Conservation (phyloP, 1,140 invertebrate genomes). For the Drosophila littoralis region DNA sequence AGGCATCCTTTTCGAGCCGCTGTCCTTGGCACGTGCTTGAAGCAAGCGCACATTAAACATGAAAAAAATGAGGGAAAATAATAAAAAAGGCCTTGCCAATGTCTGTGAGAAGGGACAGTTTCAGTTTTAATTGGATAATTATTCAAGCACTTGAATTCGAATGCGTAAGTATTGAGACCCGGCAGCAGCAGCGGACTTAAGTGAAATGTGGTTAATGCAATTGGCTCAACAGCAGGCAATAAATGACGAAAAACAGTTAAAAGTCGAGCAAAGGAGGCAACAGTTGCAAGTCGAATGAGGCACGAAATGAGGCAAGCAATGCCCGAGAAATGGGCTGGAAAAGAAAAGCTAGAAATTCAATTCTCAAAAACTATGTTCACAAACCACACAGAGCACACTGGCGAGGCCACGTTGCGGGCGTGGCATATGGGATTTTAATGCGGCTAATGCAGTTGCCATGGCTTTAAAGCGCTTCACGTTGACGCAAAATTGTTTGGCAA, state of each 20-base stretch:
- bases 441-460: conserved; percentile 12
- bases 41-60: conserved; percentile 13
- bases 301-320: neutral
- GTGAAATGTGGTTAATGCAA: conserved; percentile 29
- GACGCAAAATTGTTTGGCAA: conserved; percentile 58
- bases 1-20: conserved; percentile 26
- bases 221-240: conserved; percentile 16
- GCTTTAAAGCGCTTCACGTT: conserved; percentile 19
- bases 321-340: neutral
- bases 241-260: conserved; percentile 30
- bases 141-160: conserved; percentile 67
- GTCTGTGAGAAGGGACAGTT: conserved; percentile 41
- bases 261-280: neutral
- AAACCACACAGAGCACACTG: neutral
- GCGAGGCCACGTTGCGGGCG: conserved; percentile 4
- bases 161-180: conserved; percentile 42
- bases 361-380: neutral
- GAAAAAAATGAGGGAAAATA: neutral
- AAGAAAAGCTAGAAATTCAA: neutral
- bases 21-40: conserved; percentile 44
- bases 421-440: conserved; percentile 18
- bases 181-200: conserved; percentile 2
- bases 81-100: conserved; percentile 10
- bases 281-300: conserved; percentile 8
- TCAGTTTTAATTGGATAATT: conserved; percentile 78